Percentiles rank a stretch among this genome's conserved stretches.
phyloP scores from a whole-genome alignment of 2,888 invertebrate genomes.

The Drosophila nigritarsus region DNA sequence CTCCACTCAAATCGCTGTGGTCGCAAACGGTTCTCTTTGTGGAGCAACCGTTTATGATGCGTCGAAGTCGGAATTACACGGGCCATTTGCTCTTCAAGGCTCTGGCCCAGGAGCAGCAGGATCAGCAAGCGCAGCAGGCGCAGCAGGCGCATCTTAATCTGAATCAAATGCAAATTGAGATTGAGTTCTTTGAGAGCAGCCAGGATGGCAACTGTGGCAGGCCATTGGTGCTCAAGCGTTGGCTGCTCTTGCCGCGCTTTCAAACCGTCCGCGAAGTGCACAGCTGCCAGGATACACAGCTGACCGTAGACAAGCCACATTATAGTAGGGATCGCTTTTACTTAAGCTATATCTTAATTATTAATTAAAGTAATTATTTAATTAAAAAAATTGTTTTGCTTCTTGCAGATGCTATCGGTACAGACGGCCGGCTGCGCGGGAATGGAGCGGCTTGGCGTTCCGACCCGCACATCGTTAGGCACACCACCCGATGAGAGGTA shows the following conservation, averaged over 20 bases:
- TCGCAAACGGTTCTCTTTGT: slow-evolving; percentile 61
- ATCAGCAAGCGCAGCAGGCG: not conserved
- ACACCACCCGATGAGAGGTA: slow-evolving; percentile 85
- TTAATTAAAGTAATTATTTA: too few species aligned
- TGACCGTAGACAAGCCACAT: not conserved
- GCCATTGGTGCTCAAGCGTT: slow-evolving; percentile 45
- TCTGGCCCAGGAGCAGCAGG: not conserved
- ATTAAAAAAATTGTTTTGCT: not conserved
- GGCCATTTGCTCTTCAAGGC: slow-evolving; percentile 47
- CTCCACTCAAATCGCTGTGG: slow-evolving; percentile 45
- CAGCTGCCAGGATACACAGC: slow-evolving; percentile 52
- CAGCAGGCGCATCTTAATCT: slow-evolving; percentile 6
- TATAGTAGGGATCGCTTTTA: not conserved
- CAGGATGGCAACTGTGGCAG: not conserved
- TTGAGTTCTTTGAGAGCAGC: slow-evolving; percentile 41
- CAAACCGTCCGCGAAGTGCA: slow-evolving; percentile 49
- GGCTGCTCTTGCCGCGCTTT: slow-evolving; percentile 48
- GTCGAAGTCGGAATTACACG: slow-evolving; percentile 27
- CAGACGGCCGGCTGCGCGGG: slow-evolving; percentile 90
- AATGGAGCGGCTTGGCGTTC: slow-evolving; percentile 89
- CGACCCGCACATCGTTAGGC: slow-evolving; percentile 86
- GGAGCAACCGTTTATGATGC: slow-evolving; percentile 57
- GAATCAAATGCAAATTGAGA: slow-evolving; percentile 47
- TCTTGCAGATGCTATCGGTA: slow-evolving; percentile 89
- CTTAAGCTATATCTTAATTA: not conserved